Conservation (phyloP, 2,113 vertebrate species). For the Elachura formosa region DNA sequence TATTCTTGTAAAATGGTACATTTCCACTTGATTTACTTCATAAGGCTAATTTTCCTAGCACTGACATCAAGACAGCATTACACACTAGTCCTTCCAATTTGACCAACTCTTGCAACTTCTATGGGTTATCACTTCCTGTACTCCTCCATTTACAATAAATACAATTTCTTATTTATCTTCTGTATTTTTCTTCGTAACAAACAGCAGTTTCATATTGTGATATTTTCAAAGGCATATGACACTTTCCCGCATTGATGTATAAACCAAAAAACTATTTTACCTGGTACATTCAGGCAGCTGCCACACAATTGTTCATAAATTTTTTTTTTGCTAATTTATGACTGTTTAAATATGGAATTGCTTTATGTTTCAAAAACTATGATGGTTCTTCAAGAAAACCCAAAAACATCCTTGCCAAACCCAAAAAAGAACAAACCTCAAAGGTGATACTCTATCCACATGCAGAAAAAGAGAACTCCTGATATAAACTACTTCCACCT, state of each 20-base stretch:
- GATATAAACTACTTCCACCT: neutral
- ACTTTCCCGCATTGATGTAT: neutral
- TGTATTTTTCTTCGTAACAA: neutral
- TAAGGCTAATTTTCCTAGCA: neutral
- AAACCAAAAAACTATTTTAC: neutral
- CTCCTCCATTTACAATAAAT: neutral
- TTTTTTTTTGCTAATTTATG: neutral
- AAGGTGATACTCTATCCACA: neutral
- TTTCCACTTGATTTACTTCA: neutral
- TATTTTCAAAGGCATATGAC: neutral
- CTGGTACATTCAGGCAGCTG: neutral
- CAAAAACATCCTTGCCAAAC: neutral
- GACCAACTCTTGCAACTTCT: neutral
- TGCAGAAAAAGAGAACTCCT: neutral
- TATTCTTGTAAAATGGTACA: neutral
- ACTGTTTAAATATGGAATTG: neutral
- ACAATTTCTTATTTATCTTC: neutral
- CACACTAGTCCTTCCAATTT: neutral
- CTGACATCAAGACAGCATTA: neutral
- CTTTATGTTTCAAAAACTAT: neutral
- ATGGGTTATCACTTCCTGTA: neutral
- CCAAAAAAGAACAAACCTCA: neutral
- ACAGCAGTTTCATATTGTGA: neutral
- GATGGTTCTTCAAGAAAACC: neutral
- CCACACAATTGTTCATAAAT: neutral